Conservation (phyloP, 2,797 vertebrate genomes). For the Clangula hyemalis region DNA sequence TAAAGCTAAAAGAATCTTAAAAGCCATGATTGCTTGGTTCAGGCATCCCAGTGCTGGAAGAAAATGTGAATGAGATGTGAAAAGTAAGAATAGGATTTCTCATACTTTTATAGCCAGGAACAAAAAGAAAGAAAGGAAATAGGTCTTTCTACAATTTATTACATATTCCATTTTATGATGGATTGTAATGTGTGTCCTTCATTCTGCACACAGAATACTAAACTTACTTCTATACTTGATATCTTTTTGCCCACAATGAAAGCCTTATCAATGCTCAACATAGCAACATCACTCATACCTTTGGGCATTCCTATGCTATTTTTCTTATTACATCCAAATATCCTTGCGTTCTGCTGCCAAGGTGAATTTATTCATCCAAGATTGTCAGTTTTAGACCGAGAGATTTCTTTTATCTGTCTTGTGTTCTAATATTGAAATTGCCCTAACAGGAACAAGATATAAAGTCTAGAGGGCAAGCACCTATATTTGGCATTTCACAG, state of each 20-base stretch:
- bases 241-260: conserved; percentile 46
- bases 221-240: conserved; percentile 24
- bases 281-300: conserved; percentile 33
- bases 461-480: neutral
- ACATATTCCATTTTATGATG: conserved; percentile 24
- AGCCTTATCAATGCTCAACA: conserved; percentile 48
- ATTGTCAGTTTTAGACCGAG: conserved; percentile 14
- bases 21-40: neutral
- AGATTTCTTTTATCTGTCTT: conserved; percentile 56
- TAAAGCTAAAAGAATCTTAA: conserved; percentile 34
- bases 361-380: conserved; percentile 38
- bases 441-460: conserved; percentile 58
- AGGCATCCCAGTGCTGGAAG: neutral
- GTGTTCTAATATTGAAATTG: conserved; percentile 44
- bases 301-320: conserved; percentile 37
- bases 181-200: conserved; percentile 25
- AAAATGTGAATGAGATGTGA: neutral
- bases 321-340: conserved; percentile 40
- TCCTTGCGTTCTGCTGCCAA: conserved; percentile 28
- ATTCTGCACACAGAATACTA: neutral
- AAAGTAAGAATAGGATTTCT: conserved; percentile 35
- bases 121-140: conserved; percentile 1
- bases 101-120: neutral
- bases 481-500: conserved; percentile 37
- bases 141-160: conserved; percentile 26